phyloP scores from a whole-genome alignment of 2,888 invertebrate species.

The Dermolepida albohirtum region DNA sequence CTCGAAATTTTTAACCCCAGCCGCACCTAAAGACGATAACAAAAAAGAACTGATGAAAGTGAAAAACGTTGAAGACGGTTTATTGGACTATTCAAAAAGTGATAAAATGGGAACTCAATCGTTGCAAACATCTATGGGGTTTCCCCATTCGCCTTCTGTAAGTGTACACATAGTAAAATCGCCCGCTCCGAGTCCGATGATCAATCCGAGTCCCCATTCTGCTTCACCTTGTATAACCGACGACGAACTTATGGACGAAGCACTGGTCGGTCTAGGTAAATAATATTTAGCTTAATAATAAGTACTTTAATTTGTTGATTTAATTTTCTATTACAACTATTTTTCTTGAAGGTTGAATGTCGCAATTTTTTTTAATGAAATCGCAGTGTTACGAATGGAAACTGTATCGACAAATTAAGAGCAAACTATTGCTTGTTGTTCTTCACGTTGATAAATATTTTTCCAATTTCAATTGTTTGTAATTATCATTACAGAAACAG shows the following conservation, averaged over 20 bases:
- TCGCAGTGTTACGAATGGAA: too few relatives aligned
- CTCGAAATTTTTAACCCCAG: constrained; percentile 64
- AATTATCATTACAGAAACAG: too few relatives aligned
- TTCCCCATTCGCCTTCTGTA: constrained; percentile 74
- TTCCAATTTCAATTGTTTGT: too few relatives aligned
- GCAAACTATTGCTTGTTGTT: too few relatives aligned
- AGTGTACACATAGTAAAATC: constrained; percentile 83
- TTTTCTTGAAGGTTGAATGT: not conserved
- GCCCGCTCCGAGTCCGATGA: constrained; percentile 77
- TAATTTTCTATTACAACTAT: constrained; percentile 1
- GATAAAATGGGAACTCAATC: constrained; percentile 35
- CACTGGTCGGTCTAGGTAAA: constrained; percentile 82
- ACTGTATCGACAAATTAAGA: too few relatives aligned
- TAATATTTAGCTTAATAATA: constrained; percentile 57
- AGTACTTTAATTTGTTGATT: constrained; percentile 21
- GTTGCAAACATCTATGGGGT: constrained; percentile 50
- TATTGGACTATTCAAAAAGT: constrained; percentile 72
- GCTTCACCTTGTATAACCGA: constrained; percentile 87
- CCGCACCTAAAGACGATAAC: constrained; percentile 61
- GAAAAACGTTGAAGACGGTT: constrained; percentile 68
- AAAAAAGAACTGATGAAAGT: constrained; percentile 52
- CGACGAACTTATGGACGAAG: constrained; percentile 92
- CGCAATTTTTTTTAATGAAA: not conserved
- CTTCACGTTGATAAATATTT: too few relatives aligned
- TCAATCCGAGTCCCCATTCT: constrained; percentile 75